Base-by-base conservation (phyloP, 2,888 invertebrate species). In the Caenorhabditis sp. region DNA sequence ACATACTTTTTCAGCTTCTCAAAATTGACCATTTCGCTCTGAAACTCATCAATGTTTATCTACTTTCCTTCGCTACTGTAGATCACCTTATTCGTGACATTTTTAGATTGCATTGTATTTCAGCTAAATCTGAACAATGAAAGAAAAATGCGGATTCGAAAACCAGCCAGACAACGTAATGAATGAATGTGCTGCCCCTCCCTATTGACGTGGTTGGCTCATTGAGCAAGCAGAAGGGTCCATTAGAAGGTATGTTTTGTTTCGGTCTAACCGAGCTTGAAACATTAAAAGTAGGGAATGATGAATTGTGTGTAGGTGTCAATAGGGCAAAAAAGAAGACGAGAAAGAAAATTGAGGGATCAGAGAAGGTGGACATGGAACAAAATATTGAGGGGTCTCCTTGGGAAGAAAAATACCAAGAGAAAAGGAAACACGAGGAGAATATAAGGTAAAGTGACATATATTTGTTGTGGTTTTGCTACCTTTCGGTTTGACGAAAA, bases 211-310 rank as follows among this genome's bases (percentile, higher is more conserved):
- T 51, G 24, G 10, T 7, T 31, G 38, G 66, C 66, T 49, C 51
- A 49, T 68, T 38, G 54, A 49, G 64, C 49, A 49, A 66, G 12
- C 22, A 35, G 16, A 54, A 24, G 2, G 26, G 54, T 51, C 68
- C 54, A 68, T 68, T 54, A 68, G 68, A 54, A 68, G 19, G 38
- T 19, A 66, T 68, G 12, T 68, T 68, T 68, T 68, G 38, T 68
- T 54, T 35, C n/a, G 28, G 24, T 24, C 51, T 35, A 68, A 54
- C 38, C 35, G 38, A 54, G 54, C 68, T 68, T 68, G 54, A 51
- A 54, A 66, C 31, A 66, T 47, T 22, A 66, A 64, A 44, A 64
- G 28, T 16, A 38, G 38, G 38, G 38, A 64, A 47, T 26, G 49
- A 28, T 28, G 47, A 64, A 28, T 47, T 38, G 38, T 49, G 49